phyloP scores from a whole-genome alignment of 2,888 invertebrate species.

The Heteromyza rotundicornis region DNA sequence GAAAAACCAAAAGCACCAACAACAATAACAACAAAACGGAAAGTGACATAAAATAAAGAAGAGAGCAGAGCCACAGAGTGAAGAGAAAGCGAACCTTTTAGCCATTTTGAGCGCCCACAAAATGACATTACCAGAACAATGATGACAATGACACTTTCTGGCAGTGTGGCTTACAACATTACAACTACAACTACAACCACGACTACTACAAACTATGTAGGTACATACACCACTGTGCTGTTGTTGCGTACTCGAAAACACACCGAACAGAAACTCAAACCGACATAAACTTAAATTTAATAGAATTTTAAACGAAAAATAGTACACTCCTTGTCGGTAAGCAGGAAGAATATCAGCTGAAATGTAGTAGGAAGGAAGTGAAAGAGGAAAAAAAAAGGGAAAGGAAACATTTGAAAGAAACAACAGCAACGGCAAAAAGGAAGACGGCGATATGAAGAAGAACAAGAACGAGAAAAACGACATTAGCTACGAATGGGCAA shows the following conservation, averaged over 20 bases:
- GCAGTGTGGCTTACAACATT: not conserved
- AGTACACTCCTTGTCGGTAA: too few relatives aligned
- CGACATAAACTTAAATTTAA: slow-evolving; percentile 13
- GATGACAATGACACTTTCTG: slow-evolving; percentile 11
- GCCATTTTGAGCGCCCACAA: slow-evolving; percentile 12
- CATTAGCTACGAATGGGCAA: too few relatives aligned
- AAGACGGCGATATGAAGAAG: too few relatives aligned
- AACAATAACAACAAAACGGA: not conserved
- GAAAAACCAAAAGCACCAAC: not conserved
- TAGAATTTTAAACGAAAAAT: slow-evolving; percentile 21
- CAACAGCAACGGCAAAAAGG: too few relatives aligned
- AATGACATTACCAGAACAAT: slow-evolving; percentile 10
- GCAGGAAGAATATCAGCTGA: too few relatives aligned
- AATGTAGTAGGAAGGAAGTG: too few relatives aligned
- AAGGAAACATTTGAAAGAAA: too few relatives aligned
- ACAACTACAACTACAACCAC: not conserved
- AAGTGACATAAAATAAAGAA: not conserved
- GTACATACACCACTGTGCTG: too few relatives aligned
- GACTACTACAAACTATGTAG: too few relatives aligned
- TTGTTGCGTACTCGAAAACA: too few relatives aligned
- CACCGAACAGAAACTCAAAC: not conserved
- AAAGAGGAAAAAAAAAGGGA: too few relatives aligned
- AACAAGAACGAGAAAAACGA: too few relatives aligned
- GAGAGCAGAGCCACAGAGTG: not conserved
- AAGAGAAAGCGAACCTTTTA: not conserved